Conservation (phyloP, 2,797 vertebrate genomes). For the Ispidina lecontei region DNA sequence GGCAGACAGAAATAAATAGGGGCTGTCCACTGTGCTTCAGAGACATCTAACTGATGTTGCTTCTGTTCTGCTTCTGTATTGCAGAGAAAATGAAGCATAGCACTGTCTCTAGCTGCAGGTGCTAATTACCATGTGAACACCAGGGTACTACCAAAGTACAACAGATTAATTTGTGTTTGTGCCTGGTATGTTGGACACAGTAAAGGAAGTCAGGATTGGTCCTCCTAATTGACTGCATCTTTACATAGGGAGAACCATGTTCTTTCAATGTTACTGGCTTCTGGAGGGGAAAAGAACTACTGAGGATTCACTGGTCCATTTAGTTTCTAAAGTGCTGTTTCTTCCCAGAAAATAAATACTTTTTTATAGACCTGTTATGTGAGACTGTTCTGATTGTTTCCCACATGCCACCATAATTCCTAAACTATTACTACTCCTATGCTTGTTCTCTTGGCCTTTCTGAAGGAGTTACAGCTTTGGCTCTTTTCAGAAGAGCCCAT, state of each 20-base stretch:
- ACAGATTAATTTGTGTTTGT: background rate
- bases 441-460: background rate
- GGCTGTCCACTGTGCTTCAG: background rate
- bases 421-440: background rate
- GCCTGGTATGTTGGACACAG: background rate
- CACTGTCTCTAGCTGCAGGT: background rate
- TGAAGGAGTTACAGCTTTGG: background rate
- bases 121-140: background rate
- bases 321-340: background rate
- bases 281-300: background rate
- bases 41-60: background rate
- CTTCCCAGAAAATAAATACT: background rate
- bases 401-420: accelerated
- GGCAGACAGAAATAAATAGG: background rate
- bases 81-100: background rate
- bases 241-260: background rate
- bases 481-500: background rate
- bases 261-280: background rate
- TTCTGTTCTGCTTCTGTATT: background rate
- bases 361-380: background rate
- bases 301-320: background rate
- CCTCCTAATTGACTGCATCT: background rate
- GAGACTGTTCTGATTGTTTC: background rate
- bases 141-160: background rate
- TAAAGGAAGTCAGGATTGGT: background rate